Evolutionary conservation across 2,113 vertebrate species (phyloP), one percentile per base, ranked within the genome.

Genomic region (Condylura cristata): DNA sequence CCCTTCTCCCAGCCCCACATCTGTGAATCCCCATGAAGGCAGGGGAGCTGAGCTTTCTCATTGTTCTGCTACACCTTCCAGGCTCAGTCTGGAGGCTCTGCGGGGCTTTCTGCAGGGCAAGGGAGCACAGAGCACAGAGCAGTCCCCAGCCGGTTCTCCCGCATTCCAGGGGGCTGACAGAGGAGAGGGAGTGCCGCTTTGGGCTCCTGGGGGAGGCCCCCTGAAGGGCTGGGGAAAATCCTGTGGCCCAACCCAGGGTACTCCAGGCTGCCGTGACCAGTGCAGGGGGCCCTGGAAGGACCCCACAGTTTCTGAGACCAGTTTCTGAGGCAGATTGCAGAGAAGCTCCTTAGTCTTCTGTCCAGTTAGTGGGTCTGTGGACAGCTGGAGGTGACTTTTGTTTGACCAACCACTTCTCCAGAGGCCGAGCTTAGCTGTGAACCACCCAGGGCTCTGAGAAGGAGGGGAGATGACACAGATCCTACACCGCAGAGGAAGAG

Each of bases 131-230:
- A 92, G 91, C 97, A 86, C 34, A 91, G 97, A 94, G 48, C 70
- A 13, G 37, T 22, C 91, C 44, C 1, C 17, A 97, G 91, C 97
- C 14, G 84, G 97, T 97, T 97, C 58, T 78, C 80, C 96, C 41
- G 24, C 97, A 97, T 97, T 97, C 96, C 96, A 88, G 93, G 48
- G 53, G 41, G 39, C 65, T 94, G 91, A 48, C 95, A 84, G 56
- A 71, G 89, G 13, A 17, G 84, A 97, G 94, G 96, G 96, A 61
- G 96, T 96, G 96, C 71, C 3, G 94, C 96, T 94, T 88, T 3
- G 0, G 92, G 96, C 96, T 88, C 26, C 44, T 34, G 32, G 74
- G 74, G 78, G 63, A 91, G 96, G 96, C 68, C 81, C 85, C 95
- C 92, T 87, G 81, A 75, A 90, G 96, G 86, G 88, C 92, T 58